These are phyloP conservation scores for Lepidochitona cinerea DNA, from an alignment of 2,888 invertebrate genomes.

Conservation along the genomic window DNA sequence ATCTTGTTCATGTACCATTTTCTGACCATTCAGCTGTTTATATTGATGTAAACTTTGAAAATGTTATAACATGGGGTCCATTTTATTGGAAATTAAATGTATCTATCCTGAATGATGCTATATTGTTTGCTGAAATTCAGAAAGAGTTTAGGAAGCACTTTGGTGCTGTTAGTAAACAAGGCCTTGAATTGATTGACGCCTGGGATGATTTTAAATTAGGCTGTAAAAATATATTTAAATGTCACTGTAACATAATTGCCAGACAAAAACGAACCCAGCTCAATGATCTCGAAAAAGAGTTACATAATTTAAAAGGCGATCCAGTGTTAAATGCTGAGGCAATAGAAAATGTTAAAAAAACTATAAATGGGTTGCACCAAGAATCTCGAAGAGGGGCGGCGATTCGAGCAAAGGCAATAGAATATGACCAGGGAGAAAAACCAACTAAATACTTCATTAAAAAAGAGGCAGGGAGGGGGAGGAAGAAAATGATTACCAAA, in stretches of 20 bases:
- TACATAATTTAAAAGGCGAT: not conserved
- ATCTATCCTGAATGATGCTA: not conserved
- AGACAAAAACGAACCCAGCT: not conserved
- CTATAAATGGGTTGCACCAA: not conserved
- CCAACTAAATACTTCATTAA: not conserved
- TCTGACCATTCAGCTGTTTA: not conserved
- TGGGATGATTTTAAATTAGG: not conserved
- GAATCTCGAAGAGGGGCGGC: not conserved
- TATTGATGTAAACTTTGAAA: not conserved
- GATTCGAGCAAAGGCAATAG: not conserved
- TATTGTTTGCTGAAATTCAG: not conserved
- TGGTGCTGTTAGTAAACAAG: not conserved
- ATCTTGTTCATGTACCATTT: not conserved
- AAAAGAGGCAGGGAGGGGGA: not conserved
- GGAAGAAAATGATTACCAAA: not conserved
- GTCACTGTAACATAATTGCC: not conserved
- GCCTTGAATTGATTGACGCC: not conserved
- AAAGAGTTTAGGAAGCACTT: not conserved
- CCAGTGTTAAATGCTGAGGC: not conserved
- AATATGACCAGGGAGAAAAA: not conserved
- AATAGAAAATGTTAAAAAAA: not conserved
- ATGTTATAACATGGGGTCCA: not conserved
- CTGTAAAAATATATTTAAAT: not conserved
- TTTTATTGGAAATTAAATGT: not conserved
- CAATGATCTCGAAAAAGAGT: not conserved